phyloP scores from a whole-genome alignment of 2,797 vertebrate species.

The Acanthurus lineatus region DNA sequence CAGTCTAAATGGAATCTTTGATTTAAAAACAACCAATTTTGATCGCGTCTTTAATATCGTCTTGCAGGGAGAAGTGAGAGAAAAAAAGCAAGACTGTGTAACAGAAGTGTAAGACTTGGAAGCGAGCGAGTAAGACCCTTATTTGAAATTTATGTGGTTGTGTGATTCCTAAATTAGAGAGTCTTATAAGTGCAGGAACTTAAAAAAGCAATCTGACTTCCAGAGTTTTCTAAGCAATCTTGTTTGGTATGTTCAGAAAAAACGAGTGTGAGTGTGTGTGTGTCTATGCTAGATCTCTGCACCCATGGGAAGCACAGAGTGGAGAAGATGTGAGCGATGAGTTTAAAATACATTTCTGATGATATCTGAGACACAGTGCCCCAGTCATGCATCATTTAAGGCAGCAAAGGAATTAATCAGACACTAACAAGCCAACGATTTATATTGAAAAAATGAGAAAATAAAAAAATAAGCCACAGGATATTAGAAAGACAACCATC shows the following conservation, averaged over 20 bases:
- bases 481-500: conserved; percentile 57
- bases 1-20: not conserved
- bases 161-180: conserved; percentile 54
- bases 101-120: conserved; percentile 22
- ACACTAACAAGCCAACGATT: conserved; percentile 55
- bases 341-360: conserved; percentile 45
- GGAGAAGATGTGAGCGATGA: conserved; percentile 30
- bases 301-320: conserved; percentile 13
- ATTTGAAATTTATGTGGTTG: conserved; percentile 41
- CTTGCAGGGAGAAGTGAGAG: not conserved
- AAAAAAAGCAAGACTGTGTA: conserved; percentile 5
- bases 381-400: conserved; percentile 75
- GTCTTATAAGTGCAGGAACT: conserved; percentile 46
- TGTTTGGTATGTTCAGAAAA: conserved; percentile 22
- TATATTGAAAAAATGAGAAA: conserved; percentile 29
- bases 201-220: conserved; percentile 25
- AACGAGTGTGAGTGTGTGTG: not conserved
- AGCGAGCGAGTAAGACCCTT: conserved; percentile 1
- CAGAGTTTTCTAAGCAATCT: conserved; percentile 17
- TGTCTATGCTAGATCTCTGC: conserved; percentile 17
- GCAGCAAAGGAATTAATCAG: conserved; percentile 55
- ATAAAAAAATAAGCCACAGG: conserved; percentile 31
- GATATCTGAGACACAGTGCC: conserved; percentile 15
- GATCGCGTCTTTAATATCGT: not conserved
- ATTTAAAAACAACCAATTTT: not conserved